Base-by-base conservation (phyloP, 2,113 vertebrate species). In the Pseudorasbora parva region DNA sequence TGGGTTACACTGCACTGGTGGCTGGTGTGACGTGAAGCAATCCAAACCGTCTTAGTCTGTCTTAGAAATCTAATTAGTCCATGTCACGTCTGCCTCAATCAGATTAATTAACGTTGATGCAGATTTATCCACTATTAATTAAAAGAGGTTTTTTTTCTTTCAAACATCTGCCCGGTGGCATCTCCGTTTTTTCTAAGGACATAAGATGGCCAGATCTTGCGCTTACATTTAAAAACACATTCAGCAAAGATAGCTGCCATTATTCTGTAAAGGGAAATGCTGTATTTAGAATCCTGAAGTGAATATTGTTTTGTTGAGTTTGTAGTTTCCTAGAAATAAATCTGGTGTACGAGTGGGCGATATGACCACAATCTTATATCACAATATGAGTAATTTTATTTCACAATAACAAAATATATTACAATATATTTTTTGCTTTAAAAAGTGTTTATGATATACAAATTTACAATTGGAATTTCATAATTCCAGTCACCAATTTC, bases 21-120 rank as follows among this genome's bases (percentile, higher is more conserved):
- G 21, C 66, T 69, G 8, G 21, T 43, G 66, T 43, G 66, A n/a
- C 5, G 4, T 69, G 66, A 69, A 43, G 66, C 66, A 43, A 43
- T 69, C 10, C 66, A 69, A 19, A 43, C 21, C 33, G 17, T 21
- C 64, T 64, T 30, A 30, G 14, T 30, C 62, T 9, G 15, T 19
- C 15, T 41, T 69, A 43, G 37, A 69, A 12, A 69, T 43, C 37
- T 1, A 43, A 69, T 43, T 69, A 69, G 37, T 43, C 37, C 66
- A 60, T 78, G 49, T 84, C 69, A 85, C 83, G 59, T 41, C 45
- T 45, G 59, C 80, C 59, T 80, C 19, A 73, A 47, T 60, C 41
- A 78, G 59, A 79, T 69, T 88, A 49, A 78, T 89, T 87, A 87
- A 73, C 72, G 73, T 17, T 47, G 41, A 51, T 59, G 83, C 69